phyloP scores from a whole-genome alignment of 1,140 invertebrate species.

The Mya arenaria region DNA sequence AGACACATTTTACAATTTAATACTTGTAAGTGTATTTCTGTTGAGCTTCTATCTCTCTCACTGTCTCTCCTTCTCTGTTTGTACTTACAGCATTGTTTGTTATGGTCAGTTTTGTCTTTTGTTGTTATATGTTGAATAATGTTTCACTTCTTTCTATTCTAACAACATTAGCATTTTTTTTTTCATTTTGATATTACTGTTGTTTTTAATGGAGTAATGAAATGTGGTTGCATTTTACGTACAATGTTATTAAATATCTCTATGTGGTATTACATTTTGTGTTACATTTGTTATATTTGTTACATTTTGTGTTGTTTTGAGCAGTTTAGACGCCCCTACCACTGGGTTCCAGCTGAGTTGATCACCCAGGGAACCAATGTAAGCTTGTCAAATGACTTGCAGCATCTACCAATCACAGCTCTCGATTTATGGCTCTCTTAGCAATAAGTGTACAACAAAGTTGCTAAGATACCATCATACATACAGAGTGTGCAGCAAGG shows the following conservation, averaged over 20 bases:
- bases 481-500: too few relatives aligned
- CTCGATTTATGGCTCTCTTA: too few relatives aligned
- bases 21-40: too few relatives aligned
- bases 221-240: not conserved
- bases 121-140: not conserved
- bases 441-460: too few relatives aligned
- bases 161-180: not conserved
- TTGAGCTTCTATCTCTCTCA: too few relatives aligned
- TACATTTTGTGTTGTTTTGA: constrained; percentile 42
- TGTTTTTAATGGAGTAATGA: not conserved
- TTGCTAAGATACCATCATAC: too few relatives aligned
- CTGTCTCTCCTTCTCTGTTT: too few relatives aligned
- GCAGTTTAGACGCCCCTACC: constrained; percentile 32
- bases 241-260: not conserved
- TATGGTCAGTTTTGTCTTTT: too few relatives aligned
- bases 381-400: too few relatives aligned
- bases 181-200: not conserved
- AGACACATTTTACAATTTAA: too few relatives aligned
- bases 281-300: constrained; percentile 5
- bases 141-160: not conserved
- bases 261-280: not conserved
- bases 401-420: too few relatives aligned
- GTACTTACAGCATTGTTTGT: too few relatives aligned
- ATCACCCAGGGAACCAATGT: not conserved
- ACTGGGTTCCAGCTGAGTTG: constrained; percentile 38